Percentiles rank a stretch among this genome's conserved stretches.
Evolutionary conservation across 1,140 invertebrate genomes (phyloP).

Genomic region (Agrilus planipennis): DNA sequence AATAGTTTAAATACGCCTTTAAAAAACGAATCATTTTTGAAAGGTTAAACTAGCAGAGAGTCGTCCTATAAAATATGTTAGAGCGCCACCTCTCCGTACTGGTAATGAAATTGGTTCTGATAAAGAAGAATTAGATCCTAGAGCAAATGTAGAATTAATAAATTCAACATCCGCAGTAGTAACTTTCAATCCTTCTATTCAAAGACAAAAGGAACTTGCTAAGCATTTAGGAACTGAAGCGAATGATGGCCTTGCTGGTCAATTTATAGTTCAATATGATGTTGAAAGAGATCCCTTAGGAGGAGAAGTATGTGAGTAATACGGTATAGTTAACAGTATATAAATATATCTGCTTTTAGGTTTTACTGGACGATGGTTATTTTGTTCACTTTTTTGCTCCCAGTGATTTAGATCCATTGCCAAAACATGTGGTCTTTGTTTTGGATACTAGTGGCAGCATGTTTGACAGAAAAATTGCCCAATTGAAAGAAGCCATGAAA

Average conservation of each 20-base stretch:
- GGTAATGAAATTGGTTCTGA: constrained; percentile 34
- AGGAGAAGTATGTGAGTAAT: constrained; percentile 44
- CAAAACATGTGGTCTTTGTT: constrained; percentile 55
- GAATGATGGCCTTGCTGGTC: constrained; percentile 43
- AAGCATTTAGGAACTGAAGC: constrained; percentile 20
- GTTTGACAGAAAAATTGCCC: constrained; percentile 46
- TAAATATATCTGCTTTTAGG: too few species aligned
- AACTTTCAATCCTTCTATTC: constrained; percentile 35
- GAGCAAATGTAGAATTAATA: constrained; percentile 18
- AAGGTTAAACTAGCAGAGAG: constrained; percentile 30
- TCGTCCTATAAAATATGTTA: constrained; percentile 40
- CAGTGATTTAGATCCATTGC: constrained; percentile 39
- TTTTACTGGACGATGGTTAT: constrained; percentile 35
- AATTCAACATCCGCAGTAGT: constrained; percentile 16
- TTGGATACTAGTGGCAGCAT: constrained; percentile 56
- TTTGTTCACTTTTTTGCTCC: constrained; percentile 63
- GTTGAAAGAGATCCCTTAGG: constrained; percentile 38
- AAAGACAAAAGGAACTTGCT: constrained; percentile 35
- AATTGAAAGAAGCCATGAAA: constrained; percentile 53
- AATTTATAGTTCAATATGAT: constrained; percentile 53
- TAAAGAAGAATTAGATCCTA: constrained; percentile 19
- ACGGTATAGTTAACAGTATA: too few species aligned
- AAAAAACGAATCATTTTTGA: too few species aligned
- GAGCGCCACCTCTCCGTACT: constrained; percentile 43
- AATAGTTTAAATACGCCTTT: too few species aligned